phyloP scores from a whole-genome alignment of 1,140 invertebrate species.

The Pseudomyrmex concolor region DNA sequence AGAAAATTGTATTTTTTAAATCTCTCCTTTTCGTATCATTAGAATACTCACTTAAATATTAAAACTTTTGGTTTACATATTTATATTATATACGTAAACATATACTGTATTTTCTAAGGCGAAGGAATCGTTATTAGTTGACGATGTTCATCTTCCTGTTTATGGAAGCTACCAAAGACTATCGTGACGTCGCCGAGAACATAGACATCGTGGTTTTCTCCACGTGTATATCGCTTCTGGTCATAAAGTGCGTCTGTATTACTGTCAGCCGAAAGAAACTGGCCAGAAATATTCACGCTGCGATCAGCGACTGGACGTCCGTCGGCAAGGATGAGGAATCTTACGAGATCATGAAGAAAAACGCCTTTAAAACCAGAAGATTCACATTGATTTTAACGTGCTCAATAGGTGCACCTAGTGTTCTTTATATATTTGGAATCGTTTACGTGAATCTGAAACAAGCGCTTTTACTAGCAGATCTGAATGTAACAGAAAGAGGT shows the following conservation, averaged over 20 bases:
- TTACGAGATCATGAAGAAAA: conserved; percentile 35
- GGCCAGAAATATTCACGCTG: conserved; percentile 30
- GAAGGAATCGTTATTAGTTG: conserved; percentile 29
- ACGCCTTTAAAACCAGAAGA: conserved; percentile 25
- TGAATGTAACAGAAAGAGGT: conserved; percentile 22
- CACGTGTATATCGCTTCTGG: neutral
- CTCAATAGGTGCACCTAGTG: neutral
- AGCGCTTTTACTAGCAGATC: neutral
- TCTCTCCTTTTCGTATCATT: neutral
- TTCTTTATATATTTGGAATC: neutral
- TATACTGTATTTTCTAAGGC: conserved; percentile 31
- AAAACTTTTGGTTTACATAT: neutral
- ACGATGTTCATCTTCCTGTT: neutral
- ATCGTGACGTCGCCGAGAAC: neutral
- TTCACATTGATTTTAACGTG: neutral
- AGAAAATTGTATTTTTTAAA: no score
- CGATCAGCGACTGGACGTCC: conserved; percentile 19
- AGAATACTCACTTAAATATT: neutral
- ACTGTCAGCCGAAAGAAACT: neutral
- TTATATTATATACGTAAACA: no score
- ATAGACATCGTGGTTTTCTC: conserved; percentile 20
- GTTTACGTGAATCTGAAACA: neutral
- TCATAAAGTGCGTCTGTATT: conserved; percentile 14
- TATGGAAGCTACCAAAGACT: neutral
- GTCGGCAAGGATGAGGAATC: conserved; percentile 11